Conservation (phyloP, 1,140 invertebrate genomes). For the Drosophila sulfurigaster region DNA sequence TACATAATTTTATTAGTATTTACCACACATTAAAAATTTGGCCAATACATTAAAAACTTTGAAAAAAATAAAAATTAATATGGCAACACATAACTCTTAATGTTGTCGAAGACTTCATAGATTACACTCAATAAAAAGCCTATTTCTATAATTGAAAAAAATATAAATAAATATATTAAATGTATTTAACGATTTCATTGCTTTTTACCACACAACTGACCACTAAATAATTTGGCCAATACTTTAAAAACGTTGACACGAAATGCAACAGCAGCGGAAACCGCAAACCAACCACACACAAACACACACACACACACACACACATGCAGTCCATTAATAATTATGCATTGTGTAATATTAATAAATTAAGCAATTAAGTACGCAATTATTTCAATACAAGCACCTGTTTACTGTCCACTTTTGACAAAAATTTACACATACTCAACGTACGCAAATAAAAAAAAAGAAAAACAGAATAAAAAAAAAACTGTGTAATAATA, state of each 20-base stretch:
- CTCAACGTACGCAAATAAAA: conserved; percentile 5
- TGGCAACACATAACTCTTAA: too few species aligned
- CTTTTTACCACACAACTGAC: background rate
- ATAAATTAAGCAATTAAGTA: conserved; percentile 80
- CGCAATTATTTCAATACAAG: conserved; percentile 70
- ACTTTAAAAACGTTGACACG: conserved; percentile 6
- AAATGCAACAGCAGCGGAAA: conserved; percentile 9
- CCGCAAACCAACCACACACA: conserved; percentile 35
- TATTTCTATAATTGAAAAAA: background rate
- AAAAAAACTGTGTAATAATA: conserved; percentile 42
- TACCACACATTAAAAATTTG: too few species aligned
- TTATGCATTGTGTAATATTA: conserved; percentile 71
- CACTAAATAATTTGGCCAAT: conserved; percentile 20
- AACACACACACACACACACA: conserved; percentile 21
- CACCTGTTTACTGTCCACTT: conserved; percentile 54
- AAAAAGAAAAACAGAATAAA: too few species aligned
- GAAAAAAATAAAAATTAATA: too few species aligned
- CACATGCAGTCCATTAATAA: conserved; percentile 31
- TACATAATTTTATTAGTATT: too few species aligned
- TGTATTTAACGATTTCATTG: background rate
- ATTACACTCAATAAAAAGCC: background rate
- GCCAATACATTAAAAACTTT: too few species aligned
- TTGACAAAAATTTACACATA: conserved; percentile 48
- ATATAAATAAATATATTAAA: background rate
- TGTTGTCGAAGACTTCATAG: background rate